Conservation (phyloP, 2,113 vertebrate genomes). For the Alosa alosa region DNA sequence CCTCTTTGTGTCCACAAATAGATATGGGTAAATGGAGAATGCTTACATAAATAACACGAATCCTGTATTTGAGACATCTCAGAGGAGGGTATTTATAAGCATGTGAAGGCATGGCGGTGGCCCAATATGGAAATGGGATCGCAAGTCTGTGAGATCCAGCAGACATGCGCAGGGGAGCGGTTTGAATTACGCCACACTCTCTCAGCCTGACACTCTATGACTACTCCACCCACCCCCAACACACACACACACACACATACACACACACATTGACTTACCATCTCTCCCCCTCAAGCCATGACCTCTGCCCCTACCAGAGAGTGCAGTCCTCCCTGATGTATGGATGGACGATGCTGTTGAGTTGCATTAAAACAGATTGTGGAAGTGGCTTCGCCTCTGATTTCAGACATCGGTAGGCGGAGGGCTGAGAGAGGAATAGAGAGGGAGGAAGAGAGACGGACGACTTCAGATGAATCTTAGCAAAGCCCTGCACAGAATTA, state of each 20-base stretch:
- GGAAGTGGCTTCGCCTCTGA: background rate
- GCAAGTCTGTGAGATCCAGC: background rate
- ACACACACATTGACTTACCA: background rate
- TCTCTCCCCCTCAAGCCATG: background rate
- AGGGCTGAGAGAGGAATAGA: background rate
- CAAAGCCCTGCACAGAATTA: no score
- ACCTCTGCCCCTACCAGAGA: no score
- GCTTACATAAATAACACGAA: constrained; percentile 7
- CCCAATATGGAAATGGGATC: background rate
- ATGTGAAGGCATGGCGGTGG: background rate
- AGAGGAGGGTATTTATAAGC: background rate
- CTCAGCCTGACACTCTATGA: background rate
- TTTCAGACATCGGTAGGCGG: background rate
- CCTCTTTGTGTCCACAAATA: constrained; percentile 15
- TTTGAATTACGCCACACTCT: background rate
- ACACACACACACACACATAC: background rate
- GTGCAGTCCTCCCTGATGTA: background rate
- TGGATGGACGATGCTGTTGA: background rate
- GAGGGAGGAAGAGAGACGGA: background rate
- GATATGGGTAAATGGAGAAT: background rate
- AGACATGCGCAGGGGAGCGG: background rate
- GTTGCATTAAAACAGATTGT: background rate
- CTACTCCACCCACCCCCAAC: background rate
- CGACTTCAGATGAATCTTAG: background rate
- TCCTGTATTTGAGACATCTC: background rate